A percentile compares a stretch with the other conserved stretches of the same genome.
phyloP scores from a whole-genome alignment of 2,113 vertebrate genomes.

The Capra hircus region DNA sequence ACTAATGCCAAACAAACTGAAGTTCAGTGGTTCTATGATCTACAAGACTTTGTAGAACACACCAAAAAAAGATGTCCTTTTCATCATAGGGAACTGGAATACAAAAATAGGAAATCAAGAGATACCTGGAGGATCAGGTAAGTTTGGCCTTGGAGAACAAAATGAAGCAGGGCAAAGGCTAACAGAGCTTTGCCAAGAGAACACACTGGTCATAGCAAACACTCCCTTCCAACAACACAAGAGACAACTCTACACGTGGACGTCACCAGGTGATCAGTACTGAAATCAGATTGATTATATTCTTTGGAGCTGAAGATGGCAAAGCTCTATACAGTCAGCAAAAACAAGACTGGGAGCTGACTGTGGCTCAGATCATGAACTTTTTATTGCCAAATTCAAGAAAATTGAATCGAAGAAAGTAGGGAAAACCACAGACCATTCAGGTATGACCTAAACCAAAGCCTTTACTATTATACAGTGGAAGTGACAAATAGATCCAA shows the following conservation, averaged over 20 bases:
- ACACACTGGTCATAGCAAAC: neutral
- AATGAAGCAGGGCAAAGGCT: neutral
- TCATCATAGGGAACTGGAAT: neutral
- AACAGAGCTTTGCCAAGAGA: neutral
- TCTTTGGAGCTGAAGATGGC: neutral
- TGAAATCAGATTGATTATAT: neutral
- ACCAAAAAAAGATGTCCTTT: neutral
- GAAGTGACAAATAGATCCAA: neutral
- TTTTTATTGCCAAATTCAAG: neutral
- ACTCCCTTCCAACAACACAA: neutral
- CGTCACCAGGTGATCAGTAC: neutral
- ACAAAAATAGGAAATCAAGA: neutral
- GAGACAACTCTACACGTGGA: neutral
- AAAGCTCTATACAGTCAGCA: neutral
- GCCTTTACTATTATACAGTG: neutral
- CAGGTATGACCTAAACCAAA: neutral
- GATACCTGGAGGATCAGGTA: neutral
- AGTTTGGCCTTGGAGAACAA: neutral
- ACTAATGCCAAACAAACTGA: neutral
- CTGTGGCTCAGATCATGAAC: neutral
- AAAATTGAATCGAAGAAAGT: neutral
- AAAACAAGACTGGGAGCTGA: neutral
- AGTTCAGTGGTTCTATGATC: neutral
- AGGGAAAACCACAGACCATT: neutral
- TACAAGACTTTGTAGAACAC: neutral